Evolutionary conservation across 2,113 vertebrate genomes (phyloP).

Genomic region (Platichthys flesus): DNA sequence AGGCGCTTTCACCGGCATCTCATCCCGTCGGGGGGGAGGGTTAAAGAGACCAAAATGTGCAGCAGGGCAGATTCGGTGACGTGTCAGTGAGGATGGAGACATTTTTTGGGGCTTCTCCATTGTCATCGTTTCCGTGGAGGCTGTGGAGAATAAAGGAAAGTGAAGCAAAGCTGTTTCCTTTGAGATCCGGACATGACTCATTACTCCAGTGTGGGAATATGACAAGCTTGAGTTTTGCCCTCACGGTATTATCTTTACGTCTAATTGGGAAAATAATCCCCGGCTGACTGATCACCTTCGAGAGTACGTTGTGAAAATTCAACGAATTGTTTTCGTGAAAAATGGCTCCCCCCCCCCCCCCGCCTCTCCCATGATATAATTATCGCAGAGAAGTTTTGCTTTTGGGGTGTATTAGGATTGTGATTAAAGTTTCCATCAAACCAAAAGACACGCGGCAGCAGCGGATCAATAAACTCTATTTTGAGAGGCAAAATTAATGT

Average conservation of each 20-base stretch:
- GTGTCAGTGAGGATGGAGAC: slow-evolving; percentile 8
- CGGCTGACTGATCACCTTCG: slow-evolving; percentile 36
- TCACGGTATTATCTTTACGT: slow-evolving; percentile 22
- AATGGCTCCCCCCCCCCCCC: background rate
- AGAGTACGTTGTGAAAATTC: slow-evolving; percentile 24
- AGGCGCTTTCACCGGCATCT: slow-evolving; percentile 13
- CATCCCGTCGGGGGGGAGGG: slow-evolving; percentile 24
- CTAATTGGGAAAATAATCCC: slow-evolving; percentile 45
- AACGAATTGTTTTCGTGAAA: slow-evolving; percentile 19
- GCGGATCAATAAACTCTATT: slow-evolving; percentile 56
- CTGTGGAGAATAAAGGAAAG: slow-evolving; percentile 2
- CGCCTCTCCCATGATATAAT: slow-evolving; percentile 8
- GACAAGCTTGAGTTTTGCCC: slow-evolving; percentile 12
- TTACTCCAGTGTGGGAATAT: background rate
- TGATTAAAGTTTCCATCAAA: slow-evolving; percentile 54
- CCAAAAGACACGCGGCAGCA: slow-evolving; percentile 20
- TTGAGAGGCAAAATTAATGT: slow-evolving; percentile 59
- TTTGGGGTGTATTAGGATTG: slow-evolving; percentile 34
- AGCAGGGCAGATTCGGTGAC: slow-evolving; percentile 10
- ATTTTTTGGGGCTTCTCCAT: slow-evolving; percentile 7
- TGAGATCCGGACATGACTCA: slow-evolving; percentile 13
- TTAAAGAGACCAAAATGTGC: slow-evolving; percentile 28
- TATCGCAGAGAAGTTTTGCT: slow-evolving; percentile 8
- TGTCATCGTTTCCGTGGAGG: slow-evolving; percentile 19
- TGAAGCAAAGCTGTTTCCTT: background rate